Base-by-base conservation (phyloP, 2,888 invertebrate genomes). In the Diabrotica balteata region DNA sequence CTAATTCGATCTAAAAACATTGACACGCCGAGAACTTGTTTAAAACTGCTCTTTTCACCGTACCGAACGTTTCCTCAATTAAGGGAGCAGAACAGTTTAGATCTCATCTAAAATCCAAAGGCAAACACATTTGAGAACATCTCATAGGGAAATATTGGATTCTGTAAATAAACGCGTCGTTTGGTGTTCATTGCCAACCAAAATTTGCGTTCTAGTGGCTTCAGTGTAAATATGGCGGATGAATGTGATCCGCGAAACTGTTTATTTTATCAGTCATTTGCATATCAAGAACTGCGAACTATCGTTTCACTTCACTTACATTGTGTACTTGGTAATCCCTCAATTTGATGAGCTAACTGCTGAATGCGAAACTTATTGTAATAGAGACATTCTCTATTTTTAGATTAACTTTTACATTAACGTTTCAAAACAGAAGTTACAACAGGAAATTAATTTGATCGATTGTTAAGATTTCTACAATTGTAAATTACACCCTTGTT, bases 201-300 rank as follows among this genome's bases (percentile, higher is more conserved):
- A 57, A 63, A 57, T 55, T 55, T 55, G 22, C 22, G 6, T 61
- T 52, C 8, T 22, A 7, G 57, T 17, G 22, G 52, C n/a, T 45
- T 45, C 43, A 50, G 22, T 44, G 55, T 47, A 63, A 63, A 63
- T 63, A 63, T 50, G 17, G 43, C 10, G 44, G 22, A 47, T 55
- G 50, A 57, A 55, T 50, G 43, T 63, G 47, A 63, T 57, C 44
- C 55, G 6, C 11, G 22, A 8, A 55, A 63, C 55, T 63, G 63
- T 63, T 63, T 63, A 57, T 50, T 49, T 63, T 63, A 22, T 43
- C 4, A 44, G 42, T 11, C 45, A 63, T 63, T 63, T 63, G 45
- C 63, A 57, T 63, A 47, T 59, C 59, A 43, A 59, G 49, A 52
- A 52, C 52, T 52, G 22, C 7, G 32, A 8, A 52, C 52, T 2